phyloP scores from a whole-genome alignment of 2,113 vertebrate species.

The Tragelaphus strepsiceros region DNA sequence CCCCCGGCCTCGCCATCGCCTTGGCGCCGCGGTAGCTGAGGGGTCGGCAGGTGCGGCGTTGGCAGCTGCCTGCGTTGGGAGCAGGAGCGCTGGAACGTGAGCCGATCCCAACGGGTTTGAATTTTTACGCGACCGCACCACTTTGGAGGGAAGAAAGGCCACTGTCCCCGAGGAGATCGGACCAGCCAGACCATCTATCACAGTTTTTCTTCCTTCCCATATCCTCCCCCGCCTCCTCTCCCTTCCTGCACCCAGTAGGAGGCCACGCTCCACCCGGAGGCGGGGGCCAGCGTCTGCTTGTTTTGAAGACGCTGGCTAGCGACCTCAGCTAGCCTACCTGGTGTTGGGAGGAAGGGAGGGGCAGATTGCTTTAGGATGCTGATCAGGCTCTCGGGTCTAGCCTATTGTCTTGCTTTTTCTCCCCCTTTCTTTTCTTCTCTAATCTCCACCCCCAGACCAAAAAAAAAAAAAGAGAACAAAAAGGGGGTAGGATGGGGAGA shows the following conservation, averaged over 20 bases:
- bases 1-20: not conserved
- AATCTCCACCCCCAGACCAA: constrained; percentile 8
- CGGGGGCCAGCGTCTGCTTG: not conserved
- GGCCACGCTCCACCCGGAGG: not conserved
- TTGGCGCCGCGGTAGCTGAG: not conserved
- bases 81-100: not conserved
- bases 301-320: constrained; percentile 49
- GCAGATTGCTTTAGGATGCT: constrained; percentile 49
- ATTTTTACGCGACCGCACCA: not conserved
- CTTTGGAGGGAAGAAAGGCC: not conserved
- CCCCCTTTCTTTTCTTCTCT: constrained; percentile 24
- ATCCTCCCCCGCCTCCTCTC: not conserved
- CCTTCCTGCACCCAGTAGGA: not conserved
- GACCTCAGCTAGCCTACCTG: constrained; percentile 12
- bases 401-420: constrained; percentile 67
- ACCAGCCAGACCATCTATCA: not conserved
- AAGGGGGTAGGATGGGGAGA: no score
- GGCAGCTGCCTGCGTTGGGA: not conserved
- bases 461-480: not conserved
- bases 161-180: not conserved
- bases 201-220: not conserved
- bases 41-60: not conserved
- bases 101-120: not conserved
- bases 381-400: constrained; percentile 2
- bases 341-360: not conserved